These are phyloP conservation scores for Aphaenogaster ashmeadi DNA, from an alignment of 1,140 invertebrate genomes.

Conservation along the genomic window DNA sequence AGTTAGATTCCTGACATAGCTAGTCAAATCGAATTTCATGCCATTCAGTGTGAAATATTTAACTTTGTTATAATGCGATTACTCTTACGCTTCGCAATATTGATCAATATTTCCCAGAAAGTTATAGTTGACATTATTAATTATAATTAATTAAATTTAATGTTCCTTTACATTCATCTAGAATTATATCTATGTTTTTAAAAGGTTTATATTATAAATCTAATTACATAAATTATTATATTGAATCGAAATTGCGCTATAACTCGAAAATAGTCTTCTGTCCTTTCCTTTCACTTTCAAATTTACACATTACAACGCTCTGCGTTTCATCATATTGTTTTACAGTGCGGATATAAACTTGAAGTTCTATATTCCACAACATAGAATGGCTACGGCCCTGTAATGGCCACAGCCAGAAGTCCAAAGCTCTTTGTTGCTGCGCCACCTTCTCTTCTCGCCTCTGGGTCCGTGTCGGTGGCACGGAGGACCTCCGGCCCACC, in stretches of 20 bases:
- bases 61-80: not conserved
- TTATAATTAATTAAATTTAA: not conserved
- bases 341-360: not conserved
- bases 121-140: not conserved
- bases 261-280: not conserved
- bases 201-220: not conserved
- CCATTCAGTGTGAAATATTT: not conserved
- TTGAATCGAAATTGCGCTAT: not conserved
- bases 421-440: slow-evolving; percentile 84
- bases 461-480: slow-evolving; percentile 78
- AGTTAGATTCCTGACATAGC: not conserved
- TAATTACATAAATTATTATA: not conserved
- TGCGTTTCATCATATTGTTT: not conserved
- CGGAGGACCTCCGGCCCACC: slow-evolving; percentile 76
- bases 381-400: slow-evolving; percentile 75
- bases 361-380: not conserved
- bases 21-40: not conserved
- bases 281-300: not conserved
- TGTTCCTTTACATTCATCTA: not conserved
- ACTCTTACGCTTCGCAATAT: not conserved
- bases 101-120: not conserved
- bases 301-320: not conserved
- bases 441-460: slow-evolving; percentile 85
- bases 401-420: slow-evolving; percentile 80
- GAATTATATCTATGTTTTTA: not conserved